A percentile compares a stretch with the other conserved stretches of the same genome.
phyloP scores from a whole-genome alignment of 37 sponge, comb jelly and placozoan species.

The Spongia lamella region DNA sequence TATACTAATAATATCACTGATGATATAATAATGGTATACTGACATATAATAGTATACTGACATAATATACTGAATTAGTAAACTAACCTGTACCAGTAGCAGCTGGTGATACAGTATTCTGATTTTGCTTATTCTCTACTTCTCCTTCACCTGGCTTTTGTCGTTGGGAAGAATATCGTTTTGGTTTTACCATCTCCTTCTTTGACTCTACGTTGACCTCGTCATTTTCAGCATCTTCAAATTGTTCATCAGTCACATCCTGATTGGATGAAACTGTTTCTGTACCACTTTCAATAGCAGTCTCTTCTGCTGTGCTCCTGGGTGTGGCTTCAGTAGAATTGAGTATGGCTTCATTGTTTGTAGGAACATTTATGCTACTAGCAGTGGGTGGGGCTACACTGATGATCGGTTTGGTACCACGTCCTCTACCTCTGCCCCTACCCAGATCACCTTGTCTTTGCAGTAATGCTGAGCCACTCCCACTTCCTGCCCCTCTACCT shows the following conservation, averaged over 20 bases:
- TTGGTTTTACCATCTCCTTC: slow-evolving; percentile 41
- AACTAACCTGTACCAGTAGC: too few species aligned
- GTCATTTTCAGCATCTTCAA: neutral
- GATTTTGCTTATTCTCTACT: neutral
- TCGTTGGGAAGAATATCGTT: slow-evolving; percentile 55
- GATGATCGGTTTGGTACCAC: too few species aligned
- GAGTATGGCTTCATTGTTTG: neutral
- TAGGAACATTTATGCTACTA: too few species aligned
- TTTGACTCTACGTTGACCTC: slow-evolving; percentile 15
- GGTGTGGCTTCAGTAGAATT: neutral
- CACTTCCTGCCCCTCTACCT: too few species aligned
- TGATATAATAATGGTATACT: too few species aligned
- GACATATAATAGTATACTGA: too few species aligned
- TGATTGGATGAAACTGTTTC: neutral
- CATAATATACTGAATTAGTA: too few species aligned
- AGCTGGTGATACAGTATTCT: neutral
- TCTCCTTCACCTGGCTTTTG: slow-evolving; percentile 18
- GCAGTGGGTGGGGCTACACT: too few species aligned
- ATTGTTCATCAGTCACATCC: neutral
- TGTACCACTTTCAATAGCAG: neutral
- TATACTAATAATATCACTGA: too few species aligned
- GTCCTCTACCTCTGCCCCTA: too few species aligned
- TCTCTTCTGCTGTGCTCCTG: neutral
- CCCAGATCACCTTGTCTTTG: too few species aligned
- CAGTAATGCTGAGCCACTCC: too few species aligned